Evolutionary conservation across 2,113 vertebrate genomes (phyloP).

Genomic region (Orycteropus afer): DNA sequence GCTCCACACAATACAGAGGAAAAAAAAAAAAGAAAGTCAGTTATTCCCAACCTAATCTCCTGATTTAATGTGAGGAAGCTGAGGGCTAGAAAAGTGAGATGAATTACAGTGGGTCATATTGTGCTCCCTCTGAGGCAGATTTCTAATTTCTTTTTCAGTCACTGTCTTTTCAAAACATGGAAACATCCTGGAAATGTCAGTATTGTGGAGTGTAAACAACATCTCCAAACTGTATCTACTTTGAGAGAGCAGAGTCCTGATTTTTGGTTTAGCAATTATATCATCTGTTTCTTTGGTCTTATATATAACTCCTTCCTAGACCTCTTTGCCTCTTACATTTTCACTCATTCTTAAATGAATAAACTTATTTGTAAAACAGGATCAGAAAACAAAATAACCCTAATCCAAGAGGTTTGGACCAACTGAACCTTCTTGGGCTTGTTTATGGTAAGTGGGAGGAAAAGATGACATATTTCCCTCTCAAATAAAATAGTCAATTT

Average conservation of each 20-base stretch:
- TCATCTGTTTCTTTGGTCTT: neutral
- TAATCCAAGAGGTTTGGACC: neutral
- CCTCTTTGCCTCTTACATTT: neutral
- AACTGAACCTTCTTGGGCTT: constrained; percentile 35
- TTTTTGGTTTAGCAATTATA: neutral
- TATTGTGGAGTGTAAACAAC: neutral
- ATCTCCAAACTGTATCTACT: neutral
- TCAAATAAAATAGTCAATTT: constrained; percentile 82
- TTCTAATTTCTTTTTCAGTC: neutral
- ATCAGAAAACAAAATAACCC: constrained; percentile 12
- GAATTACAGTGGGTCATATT: neutral
- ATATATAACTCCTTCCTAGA: neutral
- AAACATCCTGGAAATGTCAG: neutral
- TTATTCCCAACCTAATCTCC: neutral
- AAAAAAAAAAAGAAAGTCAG: neutral
- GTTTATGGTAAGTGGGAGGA: constrained; percentile 52
- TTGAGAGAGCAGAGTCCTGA: neutral
- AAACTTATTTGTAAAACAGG: neutral
- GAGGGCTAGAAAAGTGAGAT: neutral
- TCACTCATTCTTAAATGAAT: neutral
- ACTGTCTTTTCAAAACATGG: neutral
- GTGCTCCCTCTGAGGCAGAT: neutral
- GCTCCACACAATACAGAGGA: neutral
- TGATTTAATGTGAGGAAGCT: neutral
- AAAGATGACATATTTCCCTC: constrained; percentile 69